Base-by-base conservation (phyloP, 2,888 invertebrate genomes). In the Chaetogeoica ovagalla region DNA sequence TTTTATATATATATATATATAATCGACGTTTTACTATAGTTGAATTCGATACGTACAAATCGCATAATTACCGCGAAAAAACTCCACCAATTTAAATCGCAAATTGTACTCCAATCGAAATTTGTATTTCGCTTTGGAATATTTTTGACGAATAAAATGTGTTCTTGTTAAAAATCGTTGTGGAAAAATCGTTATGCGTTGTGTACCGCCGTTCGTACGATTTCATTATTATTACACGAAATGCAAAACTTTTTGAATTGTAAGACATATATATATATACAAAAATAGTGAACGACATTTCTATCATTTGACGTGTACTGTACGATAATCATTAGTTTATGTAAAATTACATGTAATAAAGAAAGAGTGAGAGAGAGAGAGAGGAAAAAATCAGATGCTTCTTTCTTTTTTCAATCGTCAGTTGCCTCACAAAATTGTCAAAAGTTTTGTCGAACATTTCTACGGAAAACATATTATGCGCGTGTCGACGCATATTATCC, bases 371-470 rank as follows among this genome's bases (percentile, higher is more conserved):
- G 30, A 2, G 3, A 19, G 2, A 19, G 9, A 30, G 30, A 2
- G 3, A 19, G 2, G 19, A 19, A 68, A 65, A 23, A 52, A 55
- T 43, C 66, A 66, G 43, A 19, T 59, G 43, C 19, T 57, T 43
- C 57, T 66, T 57, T 43, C 57, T 66, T 23, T 57, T 57, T 66
- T 3, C 48, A 19, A 19, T 75, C 65, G 19, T 66, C 43, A 23
- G 43, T 13, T 43, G 23, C 1, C 15, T 43, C 23, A 11, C 19
- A 21, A 43, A 57, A 43, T 75, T 75, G 43, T 66, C 57, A 43
- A 75, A 75, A 66, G 23, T 66, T 75, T 75, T n/a, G 57, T 66
- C 75, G 23, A 66, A 59, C 57, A 66, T 57, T 66, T 59, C 59
- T 75, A 30, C n/a, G 23, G 52, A 3, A 57, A 74, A 66, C 65